Conservation (phyloP, 2,113 vertebrate species). For the Laterallus jamaicensis region DNA sequence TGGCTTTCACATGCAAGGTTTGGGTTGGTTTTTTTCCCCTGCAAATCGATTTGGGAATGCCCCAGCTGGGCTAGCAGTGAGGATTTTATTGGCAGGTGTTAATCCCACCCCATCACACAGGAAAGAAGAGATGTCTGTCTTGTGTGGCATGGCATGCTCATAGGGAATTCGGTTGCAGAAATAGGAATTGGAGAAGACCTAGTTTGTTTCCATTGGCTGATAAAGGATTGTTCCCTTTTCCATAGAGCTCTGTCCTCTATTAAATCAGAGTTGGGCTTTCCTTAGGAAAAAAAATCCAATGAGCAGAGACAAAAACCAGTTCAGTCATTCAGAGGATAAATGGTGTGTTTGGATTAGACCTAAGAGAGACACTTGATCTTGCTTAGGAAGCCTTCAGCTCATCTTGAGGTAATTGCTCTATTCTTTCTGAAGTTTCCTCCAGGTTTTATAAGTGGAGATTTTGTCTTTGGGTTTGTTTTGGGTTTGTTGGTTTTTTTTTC, state of each 20-base stretch:
- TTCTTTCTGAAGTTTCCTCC: not conserved
- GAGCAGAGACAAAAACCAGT: not conserved
- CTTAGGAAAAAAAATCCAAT: not conserved
- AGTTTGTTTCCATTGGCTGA: slow-evolving; percentile 53
- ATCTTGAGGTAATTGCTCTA: not conserved
- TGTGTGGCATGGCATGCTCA: rapidly evolving
- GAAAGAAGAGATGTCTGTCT: not conserved
- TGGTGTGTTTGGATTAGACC: not conserved
- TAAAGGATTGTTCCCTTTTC: slow-evolving; percentile 42
- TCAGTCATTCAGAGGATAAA: not conserved
- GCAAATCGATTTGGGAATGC: not conserved
- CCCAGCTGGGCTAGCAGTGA: not conserved
- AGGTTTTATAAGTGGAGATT: not conserved
- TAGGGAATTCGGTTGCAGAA: slow-evolving; percentile 26
- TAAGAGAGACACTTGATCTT: not conserved
- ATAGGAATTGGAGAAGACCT: slow-evolving; percentile 47
- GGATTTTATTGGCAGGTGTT: not conserved
- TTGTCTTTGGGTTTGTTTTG: not conserved
- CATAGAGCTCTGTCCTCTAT: slow-evolving; percentile 39
- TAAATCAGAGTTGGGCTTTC: slow-evolving; percentile 30
- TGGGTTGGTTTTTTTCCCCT: not conserved
- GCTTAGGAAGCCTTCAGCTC: not conserved
- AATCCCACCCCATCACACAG: not conserved
- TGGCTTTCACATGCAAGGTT: not conserved
- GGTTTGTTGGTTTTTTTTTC: not conserved